phyloP scores from a whole-genome alignment of 1,140 invertebrate genomes.

The Planococcus citri region DNA sequence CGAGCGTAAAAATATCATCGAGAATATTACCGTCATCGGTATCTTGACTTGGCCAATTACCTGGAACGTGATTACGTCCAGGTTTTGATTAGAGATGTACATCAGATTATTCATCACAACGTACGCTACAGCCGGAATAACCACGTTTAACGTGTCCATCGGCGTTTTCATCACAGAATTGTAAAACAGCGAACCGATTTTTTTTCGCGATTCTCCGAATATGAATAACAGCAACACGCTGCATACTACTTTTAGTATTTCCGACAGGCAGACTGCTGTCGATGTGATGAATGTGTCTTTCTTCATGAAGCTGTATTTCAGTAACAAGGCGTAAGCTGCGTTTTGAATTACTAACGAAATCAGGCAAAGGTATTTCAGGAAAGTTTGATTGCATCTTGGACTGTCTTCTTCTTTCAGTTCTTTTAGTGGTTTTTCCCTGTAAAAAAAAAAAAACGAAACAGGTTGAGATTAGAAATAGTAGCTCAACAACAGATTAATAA shows the following conservation, averaged over 20 bases:
- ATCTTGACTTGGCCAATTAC: not conserved
- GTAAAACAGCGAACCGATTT: not conserved
- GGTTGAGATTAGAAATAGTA: no score
- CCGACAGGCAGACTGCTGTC: not conserved
- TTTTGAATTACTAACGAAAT: not conserved
- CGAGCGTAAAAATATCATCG: not conserved
- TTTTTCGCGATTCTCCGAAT: not conserved
- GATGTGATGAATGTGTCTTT: not conserved
- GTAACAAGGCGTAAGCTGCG: not conserved
- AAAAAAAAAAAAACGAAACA: no score
- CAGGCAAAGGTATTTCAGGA: not conserved
- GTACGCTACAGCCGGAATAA: not conserved
- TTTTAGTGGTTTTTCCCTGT: no score
- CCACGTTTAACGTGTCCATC: not conserved
- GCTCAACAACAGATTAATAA: no score
- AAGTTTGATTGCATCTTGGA: not conserved
- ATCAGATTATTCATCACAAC: constrained; percentile 4
- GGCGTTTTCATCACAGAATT: not conserved
- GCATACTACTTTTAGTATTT: not conserved
- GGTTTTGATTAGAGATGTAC: not conserved
- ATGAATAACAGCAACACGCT: not conserved
- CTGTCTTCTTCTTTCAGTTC: no score
- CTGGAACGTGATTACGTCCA: constrained; percentile 9
- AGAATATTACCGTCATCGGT: not conserved
- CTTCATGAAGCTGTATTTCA: not conserved